A percentile compares a stretch with the other conserved stretches of the same genome.
Conservation (phyloP, 2,797 vertebrate genomes). For the Gymnopithys bicolor region DNA sequence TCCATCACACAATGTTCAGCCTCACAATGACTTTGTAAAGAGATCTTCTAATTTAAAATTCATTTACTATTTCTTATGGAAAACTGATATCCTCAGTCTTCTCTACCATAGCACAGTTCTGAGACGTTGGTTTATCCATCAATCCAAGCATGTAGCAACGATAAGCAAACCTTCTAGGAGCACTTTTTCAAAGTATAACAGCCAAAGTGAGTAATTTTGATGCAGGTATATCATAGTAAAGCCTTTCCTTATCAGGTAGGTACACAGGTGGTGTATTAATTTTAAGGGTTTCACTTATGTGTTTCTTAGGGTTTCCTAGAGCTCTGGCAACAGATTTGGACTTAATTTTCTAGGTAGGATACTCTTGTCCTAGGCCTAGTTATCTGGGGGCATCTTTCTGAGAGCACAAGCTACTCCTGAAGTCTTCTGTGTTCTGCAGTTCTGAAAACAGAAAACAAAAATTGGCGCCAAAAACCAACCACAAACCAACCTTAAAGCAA, state of each 20-base stretch:
- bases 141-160: rapidly evolving
- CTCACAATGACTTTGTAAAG: not conserved
- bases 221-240: not conserved
- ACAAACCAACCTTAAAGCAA: not conserved
- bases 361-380: not conserved
- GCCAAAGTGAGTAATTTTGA: not conserved
- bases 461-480: rapidly evolving
- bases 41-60: not conserved
- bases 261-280: not conserved
- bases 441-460: not conserved
- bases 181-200: not conserved
- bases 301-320: not conserved
- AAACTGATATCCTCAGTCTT: not conserved
- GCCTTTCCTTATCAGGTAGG: not conserved
- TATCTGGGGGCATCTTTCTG: not conserved
- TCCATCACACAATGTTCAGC: not conserved
- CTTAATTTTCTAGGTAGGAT: not conserved
- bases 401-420: not conserved
- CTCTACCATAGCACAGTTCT: not conserved
- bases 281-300: not conserved
- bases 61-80: not conserved
- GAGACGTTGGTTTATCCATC: not conserved
- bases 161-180: not conserved
- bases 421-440: not conserved
- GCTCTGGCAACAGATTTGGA: not conserved